Conservation (phyloP, 2,113 vertebrate species). For the Okapia johnstoni region DNA sequence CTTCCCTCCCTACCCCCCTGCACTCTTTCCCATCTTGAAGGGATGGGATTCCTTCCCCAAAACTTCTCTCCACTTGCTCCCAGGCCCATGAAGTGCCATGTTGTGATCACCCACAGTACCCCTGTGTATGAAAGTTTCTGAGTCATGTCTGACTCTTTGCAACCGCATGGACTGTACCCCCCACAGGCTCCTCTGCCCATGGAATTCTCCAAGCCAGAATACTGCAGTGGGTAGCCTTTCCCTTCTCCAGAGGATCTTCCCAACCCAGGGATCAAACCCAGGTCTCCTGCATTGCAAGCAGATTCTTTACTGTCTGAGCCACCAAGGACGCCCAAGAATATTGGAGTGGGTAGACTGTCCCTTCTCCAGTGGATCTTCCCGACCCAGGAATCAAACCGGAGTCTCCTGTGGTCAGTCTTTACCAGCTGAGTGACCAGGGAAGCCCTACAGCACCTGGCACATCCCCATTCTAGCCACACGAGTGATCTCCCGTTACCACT, state of each 20-base stretch:
- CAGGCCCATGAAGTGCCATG: background rate
- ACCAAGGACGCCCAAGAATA: too few relatives aligned
- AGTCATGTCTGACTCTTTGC: background rate
- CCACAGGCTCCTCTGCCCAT: background rate
- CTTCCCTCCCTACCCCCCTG: background rate
- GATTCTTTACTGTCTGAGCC: too few relatives aligned
- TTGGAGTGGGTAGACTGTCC: background rate
- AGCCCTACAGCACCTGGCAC: fast-evolving
- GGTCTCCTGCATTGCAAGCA: too few relatives aligned
- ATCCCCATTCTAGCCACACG: background rate
- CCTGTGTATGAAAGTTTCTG: background rate
- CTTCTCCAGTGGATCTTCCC: background rate
- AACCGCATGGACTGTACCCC: background rate
- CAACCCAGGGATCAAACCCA: background rate
- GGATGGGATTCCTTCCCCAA: background rate
- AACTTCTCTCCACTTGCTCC: background rate
- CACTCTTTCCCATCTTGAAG: background rate
- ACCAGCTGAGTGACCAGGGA: background rate
- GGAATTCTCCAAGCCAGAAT: background rate
- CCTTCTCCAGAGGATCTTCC: background rate
- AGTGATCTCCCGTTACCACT: fast-evolving
- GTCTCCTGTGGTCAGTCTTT: background rate
- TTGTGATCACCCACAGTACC: background rate
- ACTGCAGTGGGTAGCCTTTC: background rate
- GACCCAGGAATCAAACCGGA: fast-evolving